These are phyloP conservation scores for Apteryx owenii DNA, from an alignment of 2,113 vertebrate species.

Conservation along the genomic window DNA sequence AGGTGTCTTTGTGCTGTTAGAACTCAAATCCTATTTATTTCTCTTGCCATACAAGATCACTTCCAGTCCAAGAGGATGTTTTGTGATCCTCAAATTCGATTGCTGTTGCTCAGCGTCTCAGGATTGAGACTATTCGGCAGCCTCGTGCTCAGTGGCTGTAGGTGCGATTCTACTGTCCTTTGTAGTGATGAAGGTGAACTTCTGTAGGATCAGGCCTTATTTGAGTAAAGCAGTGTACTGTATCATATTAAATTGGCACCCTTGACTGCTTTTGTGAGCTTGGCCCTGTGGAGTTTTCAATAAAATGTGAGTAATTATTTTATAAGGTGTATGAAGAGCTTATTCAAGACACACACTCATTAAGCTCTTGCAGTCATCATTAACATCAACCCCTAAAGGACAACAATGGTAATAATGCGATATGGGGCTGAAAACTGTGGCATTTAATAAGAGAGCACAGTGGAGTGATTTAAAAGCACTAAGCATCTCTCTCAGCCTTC, in stretches of 20 bases:
- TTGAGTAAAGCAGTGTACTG: neutral
- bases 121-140: neutral
- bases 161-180: neutral
- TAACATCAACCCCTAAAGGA: slow-evolving; percentile 57
- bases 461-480: slow-evolving; percentile 1
- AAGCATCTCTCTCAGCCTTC: neutral
- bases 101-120: neutral
- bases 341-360: slow-evolving; percentile 55
- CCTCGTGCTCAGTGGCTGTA: neutral
- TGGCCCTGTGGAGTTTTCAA: slow-evolving; percentile 29
- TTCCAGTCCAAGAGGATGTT: neutral
- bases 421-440: neutral
- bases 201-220: neutral
- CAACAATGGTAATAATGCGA: slow-evolving; percentile 20
- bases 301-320: slow-evolving; percentile 59
- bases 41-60: neutral
- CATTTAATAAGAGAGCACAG: neutral
- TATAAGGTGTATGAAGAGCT: slow-evolving; percentile 45
- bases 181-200: slow-evolving; percentile 45
- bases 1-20: neutral
- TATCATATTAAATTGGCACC: slow-evolving; percentile 42
- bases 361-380: slow-evolving; percentile 43
- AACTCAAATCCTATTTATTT: neutral
- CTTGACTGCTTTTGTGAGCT: slow-evolving; percentile 33
- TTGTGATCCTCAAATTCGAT: neutral